Evolutionary conservation across 2,888 invertebrate species (phyloP).

Genomic region (Synanthedon formicaeformis): DNA sequence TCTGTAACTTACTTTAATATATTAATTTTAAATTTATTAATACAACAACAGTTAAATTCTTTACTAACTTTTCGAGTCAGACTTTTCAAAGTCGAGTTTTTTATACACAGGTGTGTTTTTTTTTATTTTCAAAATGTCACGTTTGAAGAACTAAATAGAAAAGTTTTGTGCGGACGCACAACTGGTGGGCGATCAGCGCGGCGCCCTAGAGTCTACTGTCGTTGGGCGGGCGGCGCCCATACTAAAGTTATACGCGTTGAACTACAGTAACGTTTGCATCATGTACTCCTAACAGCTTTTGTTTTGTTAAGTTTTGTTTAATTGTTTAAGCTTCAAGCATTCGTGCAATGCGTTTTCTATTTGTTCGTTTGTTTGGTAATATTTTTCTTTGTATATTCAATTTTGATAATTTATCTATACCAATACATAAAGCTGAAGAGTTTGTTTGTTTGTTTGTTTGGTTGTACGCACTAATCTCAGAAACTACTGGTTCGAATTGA

Average conservation of each 20-base stretch:
- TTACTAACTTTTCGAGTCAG: neutral
- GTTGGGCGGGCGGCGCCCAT: slow-evolving; percentile 16
- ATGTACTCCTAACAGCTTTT: neutral
- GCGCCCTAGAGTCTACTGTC: slow-evolving; percentile 42
- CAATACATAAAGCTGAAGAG: too few species aligned
- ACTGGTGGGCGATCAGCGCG: slow-evolving; percentile 36
- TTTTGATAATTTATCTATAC: too few species aligned
- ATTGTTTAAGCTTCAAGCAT: neutral
- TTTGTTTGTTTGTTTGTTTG: too few species aligned
- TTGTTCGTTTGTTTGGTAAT: too few species aligned
- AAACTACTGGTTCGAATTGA: too few species aligned
- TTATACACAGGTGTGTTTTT: neutral
- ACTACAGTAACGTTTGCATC: neutral
- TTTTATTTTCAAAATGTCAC: neutral
- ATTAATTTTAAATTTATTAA: too few species aligned
- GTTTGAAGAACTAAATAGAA: slow-evolving; percentile 24
- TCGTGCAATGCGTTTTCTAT: too few species aligned
- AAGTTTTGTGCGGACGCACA: slow-evolving; percentile 18
- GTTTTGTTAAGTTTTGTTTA: neutral
- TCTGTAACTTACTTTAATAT: neutral
- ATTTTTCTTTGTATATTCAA: too few species aligned
- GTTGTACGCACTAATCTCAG: too few species aligned
- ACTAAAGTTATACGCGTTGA: neutral
- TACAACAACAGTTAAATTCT: neutral
- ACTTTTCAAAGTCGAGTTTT: neutral